phyloP scores from a whole-genome alignment of 1,140 invertebrate genomes.

The Diorhabda sublineata region DNA sequence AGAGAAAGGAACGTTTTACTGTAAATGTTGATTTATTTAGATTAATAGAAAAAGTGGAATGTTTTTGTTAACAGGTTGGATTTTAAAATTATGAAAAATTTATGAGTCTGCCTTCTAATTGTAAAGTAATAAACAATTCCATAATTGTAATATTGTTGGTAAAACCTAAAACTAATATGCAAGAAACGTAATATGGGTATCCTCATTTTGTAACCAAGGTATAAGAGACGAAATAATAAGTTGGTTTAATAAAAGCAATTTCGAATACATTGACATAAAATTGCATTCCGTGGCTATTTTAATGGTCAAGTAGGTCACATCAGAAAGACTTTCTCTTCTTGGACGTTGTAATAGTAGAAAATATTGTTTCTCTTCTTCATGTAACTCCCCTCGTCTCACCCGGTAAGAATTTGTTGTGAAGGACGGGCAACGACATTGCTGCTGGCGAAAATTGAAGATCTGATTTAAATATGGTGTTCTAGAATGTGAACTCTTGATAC shows the following conservation, averaged over 20 bases:
- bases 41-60: too few relatives aligned
- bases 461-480: slow-evolving; percentile 3
- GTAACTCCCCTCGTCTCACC: not conserved
- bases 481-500: not conserved
- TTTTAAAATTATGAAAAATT: too few relatives aligned
- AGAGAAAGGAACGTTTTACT: too few relatives aligned
- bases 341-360: slow-evolving; percentile 9
- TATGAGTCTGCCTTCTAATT: too few relatives aligned
- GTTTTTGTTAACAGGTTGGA: too few relatives aligned
- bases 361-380: slow-evolving; percentile 4
- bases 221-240: too few relatives aligned
- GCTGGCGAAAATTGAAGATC: slow-evolving; percentile 12
- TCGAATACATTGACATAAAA: slow-evolving; percentile 17
- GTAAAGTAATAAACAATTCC: too few relatives aligned
- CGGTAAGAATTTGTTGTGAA: slow-evolving; percentile 16
- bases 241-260: not conserved
- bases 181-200: too few relatives aligned
- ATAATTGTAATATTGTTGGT: too few relatives aligned
- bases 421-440: slow-evolving; percentile 35
- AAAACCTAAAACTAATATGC: too few relatives aligned
- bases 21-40: too few relatives aligned
- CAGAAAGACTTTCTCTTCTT: slow-evolving; percentile 31
- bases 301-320: slow-evolving; percentile 31
- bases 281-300: slow-evolving; percentile 29
- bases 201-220: too few relatives aligned